Evolutionary conservation across 2,113 vertebrate genomes (phyloP).

Genomic region (Trachemys scripta): DNA sequence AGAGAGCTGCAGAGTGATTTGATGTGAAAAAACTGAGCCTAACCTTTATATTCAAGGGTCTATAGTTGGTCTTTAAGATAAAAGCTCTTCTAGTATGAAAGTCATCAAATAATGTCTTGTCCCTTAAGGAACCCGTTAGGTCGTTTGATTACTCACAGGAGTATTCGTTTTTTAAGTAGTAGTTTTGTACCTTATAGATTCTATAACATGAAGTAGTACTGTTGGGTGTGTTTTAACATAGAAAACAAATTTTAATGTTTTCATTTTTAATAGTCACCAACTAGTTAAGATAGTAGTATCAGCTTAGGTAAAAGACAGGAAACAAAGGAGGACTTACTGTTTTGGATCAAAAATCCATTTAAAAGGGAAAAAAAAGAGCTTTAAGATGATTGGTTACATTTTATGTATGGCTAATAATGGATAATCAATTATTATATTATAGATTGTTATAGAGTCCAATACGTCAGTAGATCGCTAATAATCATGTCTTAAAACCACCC

Average conservation of each 20-base stretch:
- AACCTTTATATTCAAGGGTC: background rate
- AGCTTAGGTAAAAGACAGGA: background rate
- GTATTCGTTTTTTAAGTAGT: background rate
- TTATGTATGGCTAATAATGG: background rate
- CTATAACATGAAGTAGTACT: background rate
- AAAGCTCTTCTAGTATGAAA: background rate
- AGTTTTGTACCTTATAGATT: background rate
- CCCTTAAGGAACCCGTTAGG: background rate
- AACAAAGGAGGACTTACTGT: background rate
- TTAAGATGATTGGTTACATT: background rate
- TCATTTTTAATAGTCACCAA: background rate
- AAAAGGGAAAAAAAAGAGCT: background rate
- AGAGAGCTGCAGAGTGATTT: background rate
- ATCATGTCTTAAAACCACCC: background rate
- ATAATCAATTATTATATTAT: background rate
- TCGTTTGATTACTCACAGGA: background rate
- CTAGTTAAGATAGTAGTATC: background rate
- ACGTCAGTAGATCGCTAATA: background rate
- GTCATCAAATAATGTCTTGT: background rate
- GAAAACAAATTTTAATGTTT: background rate
- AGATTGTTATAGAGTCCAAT: background rate
- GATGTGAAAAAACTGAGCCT: background rate
- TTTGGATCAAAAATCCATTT: background rate
- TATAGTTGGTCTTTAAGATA: background rate
- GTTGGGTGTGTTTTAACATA: background rate